Base-by-base conservation (phyloP, 2,888 invertebrate species). In the Oeneis ivallda region DNA sequence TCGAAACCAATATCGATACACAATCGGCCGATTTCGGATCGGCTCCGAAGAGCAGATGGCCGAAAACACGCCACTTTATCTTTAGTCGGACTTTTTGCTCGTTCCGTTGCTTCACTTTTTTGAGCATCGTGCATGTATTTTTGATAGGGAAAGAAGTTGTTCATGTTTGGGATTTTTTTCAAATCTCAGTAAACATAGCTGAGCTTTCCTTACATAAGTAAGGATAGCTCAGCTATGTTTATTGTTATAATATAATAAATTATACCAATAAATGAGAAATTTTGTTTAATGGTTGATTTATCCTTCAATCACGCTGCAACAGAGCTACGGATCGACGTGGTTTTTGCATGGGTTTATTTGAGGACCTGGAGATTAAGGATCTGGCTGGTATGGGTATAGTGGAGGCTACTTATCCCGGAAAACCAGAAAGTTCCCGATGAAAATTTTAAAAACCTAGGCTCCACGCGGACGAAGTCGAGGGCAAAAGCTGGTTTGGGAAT, bases 1-100 rank as follows among this genome's bases (percentile, higher is more conserved):
- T 77, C 72, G 71, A 66, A 73, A 78, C 76, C 75, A 65, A 67
- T 72, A 69, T 70, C 65, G 73, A 45, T 66, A 67, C 71, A 70
- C 71, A 71, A 70, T 71, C 71, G 67, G 62, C 56, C 70, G 69
- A 71, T 69, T 72, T 69, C 65, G 47, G 8, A 15, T 45, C 45
- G 67, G 61, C 32, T 26, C 26, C 52, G 61, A 26, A 41, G 70
- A 71, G 71, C 75, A 76, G 75, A 74, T 75, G 74, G 67, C 64
- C 67, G 63, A 68, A 71, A 66, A 71, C 64, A 68, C 67, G 70
- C 70, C 66, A 67, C 64, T 67, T 71, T 71, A 69, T 73, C 70
- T 69, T 71, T 70, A 65, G 60, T 54, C 65, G 57, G 67, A 56
- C 63, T 71, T 67, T 62, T 70, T 72, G 8, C n/a, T 56, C 13